Conservation (phyloP, 2,113 vertebrate species). For the Colistium nudipinnis region DNA sequence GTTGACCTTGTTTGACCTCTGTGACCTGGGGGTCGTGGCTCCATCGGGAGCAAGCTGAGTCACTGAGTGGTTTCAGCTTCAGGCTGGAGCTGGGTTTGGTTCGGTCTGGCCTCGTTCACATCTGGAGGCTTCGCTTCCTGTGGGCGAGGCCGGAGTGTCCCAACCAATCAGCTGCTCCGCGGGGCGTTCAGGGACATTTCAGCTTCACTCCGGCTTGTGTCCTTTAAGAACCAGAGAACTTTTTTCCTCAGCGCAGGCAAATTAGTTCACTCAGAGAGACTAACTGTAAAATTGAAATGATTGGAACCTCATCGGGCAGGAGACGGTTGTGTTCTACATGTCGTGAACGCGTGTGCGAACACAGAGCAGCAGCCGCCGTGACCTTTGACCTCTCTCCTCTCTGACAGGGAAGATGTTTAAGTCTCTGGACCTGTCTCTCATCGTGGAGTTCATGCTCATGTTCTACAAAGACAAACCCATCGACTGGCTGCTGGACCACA, state of each 20-base stretch:
- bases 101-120: slow-evolving; percentile 1
- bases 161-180: not conserved
- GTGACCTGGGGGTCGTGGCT: not conserved
- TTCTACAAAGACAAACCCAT: slow-evolving; percentile 99
- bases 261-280: no score
- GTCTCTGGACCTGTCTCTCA: slow-evolving; percentile 94
- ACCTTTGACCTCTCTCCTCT: slow-evolving; percentile 5
- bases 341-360: no score
- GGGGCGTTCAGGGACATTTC: not conserved
- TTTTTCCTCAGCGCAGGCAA: no score
- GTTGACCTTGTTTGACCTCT: slow-evolving; percentile 7
- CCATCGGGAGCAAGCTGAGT: slow-evolving; percentile 27
- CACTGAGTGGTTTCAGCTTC: slow-evolving; percentile 32
- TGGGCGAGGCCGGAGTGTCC: slow-evolving; percentile 13
- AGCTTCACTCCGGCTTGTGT: no score
- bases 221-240: no score
- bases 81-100: slow-evolving; percentile 47
- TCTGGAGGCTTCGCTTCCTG: slow-evolving; percentile 5
- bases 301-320: no score
- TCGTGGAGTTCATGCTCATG: slow-evolving; percentile 99
- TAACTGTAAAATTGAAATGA: no score
- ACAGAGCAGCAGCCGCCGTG: no score
- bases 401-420: slow-evolving; percentile 97
- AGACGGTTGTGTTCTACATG: no score
- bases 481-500: slow-evolving; percentile 98